These are phyloP conservation scores for Drosophila leontia DNA, from an alignment of 1,140 invertebrate genomes.

Conservation along the genomic window DNA sequence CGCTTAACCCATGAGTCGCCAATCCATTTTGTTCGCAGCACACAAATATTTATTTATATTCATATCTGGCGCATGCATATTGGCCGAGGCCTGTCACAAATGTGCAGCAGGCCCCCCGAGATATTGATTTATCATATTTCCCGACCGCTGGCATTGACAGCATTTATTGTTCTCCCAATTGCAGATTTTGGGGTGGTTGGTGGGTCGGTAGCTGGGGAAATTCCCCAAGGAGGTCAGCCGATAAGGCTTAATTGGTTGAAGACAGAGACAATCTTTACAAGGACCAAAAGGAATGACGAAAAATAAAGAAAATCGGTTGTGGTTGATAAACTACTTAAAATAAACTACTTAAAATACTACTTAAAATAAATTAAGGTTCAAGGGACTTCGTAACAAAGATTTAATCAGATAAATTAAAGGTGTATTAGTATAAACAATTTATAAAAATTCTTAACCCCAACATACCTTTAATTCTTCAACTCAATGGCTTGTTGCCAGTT, in stretches of 20 bases:
- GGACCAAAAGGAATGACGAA: background rate
- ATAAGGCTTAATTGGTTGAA: conserved; percentile 43
- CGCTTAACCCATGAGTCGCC: conserved; percentile 63
- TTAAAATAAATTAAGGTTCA: background rate
- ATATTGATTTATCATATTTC: conserved; percentile 78
- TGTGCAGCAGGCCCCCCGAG: conserved; percentile 16
- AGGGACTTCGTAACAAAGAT: background rate
- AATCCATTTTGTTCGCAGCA: conserved; percentile 21
- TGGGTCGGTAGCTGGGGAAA: background rate
- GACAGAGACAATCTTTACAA: background rate
- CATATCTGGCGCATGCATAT: conserved; percentile 45
- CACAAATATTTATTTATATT: conserved; percentile 41
- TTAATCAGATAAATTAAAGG: background rate
- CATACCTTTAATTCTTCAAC: background rate
- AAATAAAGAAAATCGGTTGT: background rate
- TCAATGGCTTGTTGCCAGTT: background rate
- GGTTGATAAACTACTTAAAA: background rate
- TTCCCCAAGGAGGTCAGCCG: background rate
- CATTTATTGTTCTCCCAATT: conserved; percentile 42
- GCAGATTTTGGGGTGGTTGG: background rate
- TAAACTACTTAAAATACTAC: background rate
- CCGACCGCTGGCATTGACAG: conserved; percentile 57
- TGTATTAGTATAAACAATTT: no score
- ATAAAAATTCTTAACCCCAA: background rate
- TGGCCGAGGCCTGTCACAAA: conserved; percentile 9